Base-by-base conservation (phyloP, 2,113 vertebrate species). In the Herpailurus yagouaroundi region DNA sequence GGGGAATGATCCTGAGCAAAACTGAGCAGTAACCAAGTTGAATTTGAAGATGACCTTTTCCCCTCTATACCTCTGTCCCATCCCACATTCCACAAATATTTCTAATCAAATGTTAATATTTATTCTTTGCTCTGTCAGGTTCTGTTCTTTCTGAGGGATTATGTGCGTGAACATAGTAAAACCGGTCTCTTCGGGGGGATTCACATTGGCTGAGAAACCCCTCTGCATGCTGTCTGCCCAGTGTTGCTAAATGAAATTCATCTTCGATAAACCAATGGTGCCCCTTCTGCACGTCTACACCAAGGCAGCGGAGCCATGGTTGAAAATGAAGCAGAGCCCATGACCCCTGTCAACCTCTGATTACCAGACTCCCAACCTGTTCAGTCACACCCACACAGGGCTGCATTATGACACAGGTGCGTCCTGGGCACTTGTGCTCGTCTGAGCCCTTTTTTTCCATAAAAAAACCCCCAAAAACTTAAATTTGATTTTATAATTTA, bases 331-430 rank as follows among this genome's bases (percentile, higher is more conserved):
- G 16, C 45, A 71, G 41, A 27, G 27, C 48, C 36, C 48, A 38
- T 48, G 12, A 15, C 2, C 3, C 48, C 33, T 16, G 33, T 11
- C 33, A 27, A 3, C 2, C 1, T 48, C n/a, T 29, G 6, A 29
- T 73, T 11, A 55, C 31, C 66, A 18, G 7, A 38, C 0, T 5
- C 68, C 38, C 0, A 1, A 27, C 5, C 48, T 33, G 7, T 87
- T 36, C 66, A 25, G 18, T 12, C n/a, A 23, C 7, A 19, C 23
- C 23, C 7, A 63, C 60, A 23, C 19, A 7, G n/a, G 48, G 10
- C 60, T 48, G 60, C 18, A 14, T 13, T 13, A 21, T 10, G 5
- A 55, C 25, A 23, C 13, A 7, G n/a, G 10, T 52, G 23, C 10
- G 8, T 33, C 50, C 23, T 11, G 50, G 36, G 45, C 21, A 15